Base-by-base conservation (phyloP, 2,797 vertebrate species). In the Semotilus atromaculatus region DNA sequence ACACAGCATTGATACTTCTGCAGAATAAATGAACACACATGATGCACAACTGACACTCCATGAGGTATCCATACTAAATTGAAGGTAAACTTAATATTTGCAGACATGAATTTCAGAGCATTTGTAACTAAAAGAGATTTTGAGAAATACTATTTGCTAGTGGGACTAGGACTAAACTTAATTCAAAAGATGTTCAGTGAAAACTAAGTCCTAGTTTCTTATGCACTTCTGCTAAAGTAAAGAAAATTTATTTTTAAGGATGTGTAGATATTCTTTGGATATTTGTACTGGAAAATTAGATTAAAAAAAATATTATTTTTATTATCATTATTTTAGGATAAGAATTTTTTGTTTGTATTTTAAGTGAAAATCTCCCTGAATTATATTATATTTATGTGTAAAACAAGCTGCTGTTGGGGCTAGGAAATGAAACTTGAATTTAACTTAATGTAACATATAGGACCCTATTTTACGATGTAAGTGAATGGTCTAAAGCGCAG, bases 1-100 rank as follows among this genome's bases (percentile, higher is more conserved):
- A 48, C 29, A 74, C 21, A n/a, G n/a, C n/a, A n/a, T n/a, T 75
- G 71, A 66, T 64, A 48, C 51, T 66, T 64, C 70, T 26, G 55
- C 3, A 0, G n/a, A 82, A 62, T 72, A 81, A 71, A 72, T 72
- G 51, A 60, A 29, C 45, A 71, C 36, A 16, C 66, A 23, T 81
- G 48, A 80, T 14, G 23, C 51, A 58, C n/a, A 60, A 29, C 23
- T 36, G 9, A 16, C 16, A 48, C 81, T 36, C 8, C 13, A 62
- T 18, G 55, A 43, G 55, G 55, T 62, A 40, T 60, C 55, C n/a
- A 43, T 23, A 23, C 18, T 31, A 60, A 40, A 81, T 29, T 40
- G 18, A 82, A 45, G 38, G 53, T 45, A 62, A 81, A n/a, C 51
- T 58, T 1, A 10, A 60, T 53, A 72, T 40, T 58, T 26, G 23